Evolutionary conservation across 2,797 vertebrate genomes (phyloP).

Genomic region (Catostomus latipinnis): DNA sequence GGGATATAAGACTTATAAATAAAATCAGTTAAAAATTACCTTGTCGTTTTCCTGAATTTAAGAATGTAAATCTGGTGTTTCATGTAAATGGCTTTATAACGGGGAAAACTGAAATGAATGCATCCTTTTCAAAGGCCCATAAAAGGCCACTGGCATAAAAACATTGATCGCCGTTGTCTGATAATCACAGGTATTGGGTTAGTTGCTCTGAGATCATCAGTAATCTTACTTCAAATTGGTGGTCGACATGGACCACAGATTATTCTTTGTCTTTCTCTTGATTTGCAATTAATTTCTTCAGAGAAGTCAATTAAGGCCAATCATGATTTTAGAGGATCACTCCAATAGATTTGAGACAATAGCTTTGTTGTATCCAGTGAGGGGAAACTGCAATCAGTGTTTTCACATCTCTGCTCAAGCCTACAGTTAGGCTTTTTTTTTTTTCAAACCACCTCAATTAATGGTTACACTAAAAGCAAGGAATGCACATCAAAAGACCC

Average conservation of each 20-base stretch:
- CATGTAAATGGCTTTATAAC: not conserved
- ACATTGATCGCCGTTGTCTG: not conserved
- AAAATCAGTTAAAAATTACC: constrained; percentile 3
- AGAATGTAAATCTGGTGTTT: not conserved
- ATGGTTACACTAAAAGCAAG: constrained; percentile 26
- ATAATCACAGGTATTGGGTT: constrained; percentile 13
- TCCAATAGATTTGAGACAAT: constrained; percentile 14
- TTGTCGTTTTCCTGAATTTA: not conserved
- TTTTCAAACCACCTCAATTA: constrained; percentile 61
- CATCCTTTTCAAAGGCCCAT: not conserved
- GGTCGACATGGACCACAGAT: not conserved
- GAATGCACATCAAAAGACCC: constrained; percentile 47
- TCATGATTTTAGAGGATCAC: constrained; percentile 4
- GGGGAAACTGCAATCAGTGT: constrained; percentile 50
- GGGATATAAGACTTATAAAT: constrained; percentile 65
- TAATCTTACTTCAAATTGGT: constrained; percentile 22
- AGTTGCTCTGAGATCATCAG: not conserved
- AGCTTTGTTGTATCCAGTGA: constrained; percentile 31
- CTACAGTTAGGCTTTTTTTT: constrained; percentile 66
- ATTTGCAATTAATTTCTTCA: not conserved
- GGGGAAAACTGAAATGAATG: not conserved
- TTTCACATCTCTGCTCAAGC: constrained; percentile 46
- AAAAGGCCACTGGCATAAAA: not conserved
- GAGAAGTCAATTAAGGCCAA: constrained; percentile 10
- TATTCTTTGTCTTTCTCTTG: not conserved